Evolutionary conservation across 2,113 vertebrate genomes (phyloP), one percentile per base, ranked within the genome.

Genomic region (Aviceda subcristata): DNA sequence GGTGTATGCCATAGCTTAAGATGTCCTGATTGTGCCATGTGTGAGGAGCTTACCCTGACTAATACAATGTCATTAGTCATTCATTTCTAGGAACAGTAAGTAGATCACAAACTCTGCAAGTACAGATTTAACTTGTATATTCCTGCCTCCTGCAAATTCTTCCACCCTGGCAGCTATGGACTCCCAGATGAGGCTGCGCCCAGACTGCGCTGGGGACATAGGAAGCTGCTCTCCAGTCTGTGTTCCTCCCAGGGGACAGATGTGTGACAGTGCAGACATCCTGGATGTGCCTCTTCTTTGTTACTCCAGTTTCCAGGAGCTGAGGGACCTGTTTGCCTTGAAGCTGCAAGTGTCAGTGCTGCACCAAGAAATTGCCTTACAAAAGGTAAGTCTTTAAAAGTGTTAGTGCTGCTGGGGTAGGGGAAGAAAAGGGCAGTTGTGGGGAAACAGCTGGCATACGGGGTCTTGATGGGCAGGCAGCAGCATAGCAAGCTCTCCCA

Each of bases 301-400:
- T 11, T 99, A 99, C 96, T 98, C 94, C 81, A 98, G 97, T 22
- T 84, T 97, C 75, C 73, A 91, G 55, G 99, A 99, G 92, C 98
- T 99, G 53, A 96, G 95, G 30, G 96, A 98, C 36, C 88, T 99
- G 92, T 98, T 98, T 21, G 85, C 72, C 64, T 98, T 98, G 89
- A 98, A 98, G 88, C 98, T 99, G 60, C 97, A 60, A 19, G 98
- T 99, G 72, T 96, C 96, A 11, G 96, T 98, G 97, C 96, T 99
- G 74, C 96, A 98, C 41, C 98, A 99, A 96, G 98, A 99, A 96
- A 77, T 98, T n/a, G 80, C 98, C 81, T 97, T 99, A 10, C 98
- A 99, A 48, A 98, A 99, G 99, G 99, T 99, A 90, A 85, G 80
- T 69, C 57, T 86, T 75, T 19, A 18, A n/a, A 38, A 53, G 45